These are phyloP conservation scores for Dasypus novemcinctus DNA, from an alignment of 2,113 vertebrate species.

Conservation along the genomic window DNA sequence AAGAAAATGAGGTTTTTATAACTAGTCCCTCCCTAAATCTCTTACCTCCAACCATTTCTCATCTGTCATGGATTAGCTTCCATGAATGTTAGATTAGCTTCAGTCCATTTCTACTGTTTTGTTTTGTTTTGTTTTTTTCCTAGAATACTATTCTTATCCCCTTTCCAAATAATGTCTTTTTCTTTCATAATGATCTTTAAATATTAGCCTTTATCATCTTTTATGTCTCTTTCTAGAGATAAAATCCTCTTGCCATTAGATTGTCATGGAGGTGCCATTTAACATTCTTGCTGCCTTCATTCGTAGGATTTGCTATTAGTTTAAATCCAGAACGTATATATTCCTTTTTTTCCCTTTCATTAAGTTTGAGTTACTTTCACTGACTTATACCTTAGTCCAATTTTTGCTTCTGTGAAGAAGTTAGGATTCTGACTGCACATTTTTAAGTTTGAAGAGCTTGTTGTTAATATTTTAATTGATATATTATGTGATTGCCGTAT, in stretches of 20 bases:
- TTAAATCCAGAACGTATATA: neutral
- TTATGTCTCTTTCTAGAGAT: constrained; percentile 4
- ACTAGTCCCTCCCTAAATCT: neutral
- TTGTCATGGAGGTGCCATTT: neutral
- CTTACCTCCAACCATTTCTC: neutral
- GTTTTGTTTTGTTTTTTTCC: neutral
- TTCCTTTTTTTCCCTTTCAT: neutral
- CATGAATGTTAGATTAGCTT: neutral
- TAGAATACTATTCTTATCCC: neutral
- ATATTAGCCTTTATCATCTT: neutral
- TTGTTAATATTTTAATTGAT: neutral
- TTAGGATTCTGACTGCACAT: neutral
- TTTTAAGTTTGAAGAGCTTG: neutral
- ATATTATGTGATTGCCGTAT: neutral
- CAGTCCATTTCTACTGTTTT: neutral
- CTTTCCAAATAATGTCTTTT: constrained; percentile 10
- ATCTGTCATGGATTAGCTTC: neutral
- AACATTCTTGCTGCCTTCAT: neutral
- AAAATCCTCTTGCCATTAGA: neutral
- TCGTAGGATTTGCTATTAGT: neutral
- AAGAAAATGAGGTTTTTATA: neutral
- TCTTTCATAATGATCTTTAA: constrained; percentile 1
- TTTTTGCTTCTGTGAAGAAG: neutral
- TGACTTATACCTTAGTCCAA: neutral
- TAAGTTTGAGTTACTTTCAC: neutral